Base-by-base conservation (phyloP, 2,888 invertebrate genomes). In the Cosmorhoe ocellata region DNA sequence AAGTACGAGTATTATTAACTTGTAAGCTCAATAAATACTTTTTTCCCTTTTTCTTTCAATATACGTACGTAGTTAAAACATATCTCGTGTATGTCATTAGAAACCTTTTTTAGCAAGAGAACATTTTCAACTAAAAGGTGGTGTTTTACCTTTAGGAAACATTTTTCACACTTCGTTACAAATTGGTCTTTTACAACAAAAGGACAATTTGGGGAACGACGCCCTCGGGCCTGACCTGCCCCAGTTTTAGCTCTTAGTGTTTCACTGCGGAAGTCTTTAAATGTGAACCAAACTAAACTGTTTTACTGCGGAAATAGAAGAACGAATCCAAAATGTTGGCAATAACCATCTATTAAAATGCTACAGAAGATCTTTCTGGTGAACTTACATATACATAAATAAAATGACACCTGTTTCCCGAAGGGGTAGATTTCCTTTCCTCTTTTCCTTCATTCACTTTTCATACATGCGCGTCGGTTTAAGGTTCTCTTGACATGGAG, bases 111-210 rank as follows among this genome's bases (percentile, higher is more conserved):
- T 31, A 26, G 8, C n/a, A 24, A 12, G 22, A 14, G 30, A 14
- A 34, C 28, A 39, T 39, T 34, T 30, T 33, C 9, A 36, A 44
- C 40, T 10, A 43, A 40, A 31, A 28, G 33, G 27, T 30, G 8
- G 30, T 42, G 11, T 41, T 39, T 50, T 28, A 43, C 51, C 34
- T 51, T 45, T 13, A 28, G 12, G 34, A 56, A 51, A 51, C 45
- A 52, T 58, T 59, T 56, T 55, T 50, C 47, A 50, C 56, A 37
- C 47, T 47, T 30, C 39, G 47, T 44, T 30, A 47, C 52, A 52
- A 52, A 52, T 52, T 47, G 47, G 52, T 48, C 47, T 52, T 47
- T 43, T 48, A 44, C 27, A 48, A 51, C 45, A 51, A 51, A 52
- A 47, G 38, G 51, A 52, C 51, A 52, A 43, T 47, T 47, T 43